Conservation (phyloP, 2,888 invertebrate genomes). For the Amphipoea lucens region DNA sequence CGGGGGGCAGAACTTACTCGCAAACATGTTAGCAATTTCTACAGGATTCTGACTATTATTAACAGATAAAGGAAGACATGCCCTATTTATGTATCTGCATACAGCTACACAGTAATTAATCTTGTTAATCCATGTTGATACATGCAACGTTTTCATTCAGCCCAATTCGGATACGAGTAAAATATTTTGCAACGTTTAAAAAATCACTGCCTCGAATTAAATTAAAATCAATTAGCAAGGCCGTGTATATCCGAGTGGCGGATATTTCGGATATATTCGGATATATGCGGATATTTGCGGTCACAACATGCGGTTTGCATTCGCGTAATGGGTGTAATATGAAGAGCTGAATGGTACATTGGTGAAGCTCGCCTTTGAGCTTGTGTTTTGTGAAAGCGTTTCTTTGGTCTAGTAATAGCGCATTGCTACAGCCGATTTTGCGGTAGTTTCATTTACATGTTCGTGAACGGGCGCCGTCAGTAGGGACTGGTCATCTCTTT, state of each 20-base stretch:
- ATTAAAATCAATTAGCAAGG: constrained; percentile 51
- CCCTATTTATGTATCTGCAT: fast-evolving
- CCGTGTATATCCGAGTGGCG: constrained; percentile 15
- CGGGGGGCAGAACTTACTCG: no score
- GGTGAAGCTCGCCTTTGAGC: constrained; percentile 11
- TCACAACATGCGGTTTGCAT: constrained; percentile 44
- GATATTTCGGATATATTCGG: constrained; percentile 41
- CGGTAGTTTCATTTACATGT: neutral
- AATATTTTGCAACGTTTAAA: constrained; percentile 36
- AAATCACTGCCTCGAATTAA: constrained; percentile 33
- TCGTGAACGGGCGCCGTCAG: no score
- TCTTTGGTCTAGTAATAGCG: neutral
- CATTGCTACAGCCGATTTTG: neutral
- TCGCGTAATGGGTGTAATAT: constrained; percentile 33
- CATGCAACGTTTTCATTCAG: constrained; percentile 10
- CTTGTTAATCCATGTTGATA: constrained; percentile 6
- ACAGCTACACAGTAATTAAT: constrained; percentile 1
- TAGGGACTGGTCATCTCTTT: no score
- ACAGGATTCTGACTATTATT: no score
- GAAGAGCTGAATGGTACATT: constrained; percentile 35
- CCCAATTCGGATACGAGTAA: constrained; percentile 13
- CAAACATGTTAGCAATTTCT: no score
- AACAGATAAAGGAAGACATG: no score
- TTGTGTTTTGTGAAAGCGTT: neutral
- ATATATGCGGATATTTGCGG: constrained; percentile 39